Evolutionary conservation across 2,113 vertebrate species (phyloP).

Genomic region (Neopipo cinnamomea): DNA sequence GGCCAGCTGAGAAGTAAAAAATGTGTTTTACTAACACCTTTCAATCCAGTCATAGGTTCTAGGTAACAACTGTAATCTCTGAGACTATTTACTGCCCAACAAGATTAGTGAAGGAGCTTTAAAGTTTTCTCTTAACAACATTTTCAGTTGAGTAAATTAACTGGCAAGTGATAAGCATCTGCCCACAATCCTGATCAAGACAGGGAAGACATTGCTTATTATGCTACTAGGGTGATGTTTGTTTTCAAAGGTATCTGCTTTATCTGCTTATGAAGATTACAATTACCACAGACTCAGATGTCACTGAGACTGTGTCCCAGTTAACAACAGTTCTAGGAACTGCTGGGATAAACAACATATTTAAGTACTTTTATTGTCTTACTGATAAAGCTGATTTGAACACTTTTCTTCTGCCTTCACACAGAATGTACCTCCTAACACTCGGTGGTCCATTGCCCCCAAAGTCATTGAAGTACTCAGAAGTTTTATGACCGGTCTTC

Average conservation of each 20-base stretch:
- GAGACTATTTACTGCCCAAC: background rate
- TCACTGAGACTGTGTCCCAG: background rate
- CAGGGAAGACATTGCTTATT: background rate
- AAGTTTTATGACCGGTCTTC: background rate
- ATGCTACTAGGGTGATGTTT: background rate
- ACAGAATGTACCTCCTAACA: background rate
- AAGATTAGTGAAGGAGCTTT: background rate
- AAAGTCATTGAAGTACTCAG: background rate
- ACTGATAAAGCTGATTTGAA: background rate
- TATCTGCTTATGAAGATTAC: background rate
- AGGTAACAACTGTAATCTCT: background rate
- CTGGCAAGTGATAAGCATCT: background rate
- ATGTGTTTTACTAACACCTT: background rate
- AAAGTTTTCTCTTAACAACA: background rate
- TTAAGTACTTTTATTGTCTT: background rate
- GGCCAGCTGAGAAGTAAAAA: background rate
- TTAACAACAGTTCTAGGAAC: background rate
- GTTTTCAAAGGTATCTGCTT: background rate
- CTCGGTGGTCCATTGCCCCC: background rate
- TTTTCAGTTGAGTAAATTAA: background rate
- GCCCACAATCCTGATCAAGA: background rate
- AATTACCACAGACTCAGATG: background rate
- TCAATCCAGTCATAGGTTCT: background rate
- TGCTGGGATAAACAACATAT: background rate
- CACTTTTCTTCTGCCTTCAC: background rate